Evolutionary conservation across 2,888 invertebrate species (phyloP).

Genomic region (Phytoseiulus persimilis): DNA sequence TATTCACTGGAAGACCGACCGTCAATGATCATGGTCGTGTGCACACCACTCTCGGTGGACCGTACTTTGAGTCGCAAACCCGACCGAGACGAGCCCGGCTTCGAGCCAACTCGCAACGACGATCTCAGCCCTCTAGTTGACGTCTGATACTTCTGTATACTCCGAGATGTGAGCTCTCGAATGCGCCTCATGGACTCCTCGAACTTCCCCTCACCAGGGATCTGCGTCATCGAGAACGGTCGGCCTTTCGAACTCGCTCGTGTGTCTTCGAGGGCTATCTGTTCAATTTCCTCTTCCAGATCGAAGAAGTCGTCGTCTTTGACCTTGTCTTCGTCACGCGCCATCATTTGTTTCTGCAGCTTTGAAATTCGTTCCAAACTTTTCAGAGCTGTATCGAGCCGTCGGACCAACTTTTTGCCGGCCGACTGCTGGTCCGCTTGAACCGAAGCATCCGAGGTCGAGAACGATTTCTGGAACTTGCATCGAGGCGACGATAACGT

Average conservation of each 20-base stretch:
- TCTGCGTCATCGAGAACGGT: not conserved
- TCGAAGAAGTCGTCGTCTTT: not conserved
- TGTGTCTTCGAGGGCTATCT: conserved; percentile 15
- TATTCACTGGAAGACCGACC: not conserved
- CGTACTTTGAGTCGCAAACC: not conserved
- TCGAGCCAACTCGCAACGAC: not conserved
- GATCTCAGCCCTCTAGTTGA: not conserved
- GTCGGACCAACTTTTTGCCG: not conserved
- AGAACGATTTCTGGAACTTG: conserved; percentile 29
- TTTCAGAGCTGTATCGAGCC: not conserved
- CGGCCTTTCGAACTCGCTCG: not conserved
- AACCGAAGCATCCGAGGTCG: conserved; percentile 13
- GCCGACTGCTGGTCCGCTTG: not conserved
- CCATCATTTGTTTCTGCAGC: conserved; percentile 7
- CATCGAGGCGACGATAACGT: not conserved
- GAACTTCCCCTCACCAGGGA: conserved; percentile 14
- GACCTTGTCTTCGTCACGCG: not conserved
- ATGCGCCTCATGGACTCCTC: conserved; percentile 34
- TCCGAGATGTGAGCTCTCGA: conserved; percentile 19
- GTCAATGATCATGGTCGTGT: conserved; percentile 30
- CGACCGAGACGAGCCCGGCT: not conserved
- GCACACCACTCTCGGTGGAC: conserved; percentile 6
- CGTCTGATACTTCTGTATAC: conserved; percentile 12
- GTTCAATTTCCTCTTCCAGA: not conserved
- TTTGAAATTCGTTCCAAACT: conserved; percentile 32